Percentiles rank a stretch among this genome's conserved stretches.
Conservation (phyloP, 23 tunicate species). For the Halocynthia aurantium region DNA sequence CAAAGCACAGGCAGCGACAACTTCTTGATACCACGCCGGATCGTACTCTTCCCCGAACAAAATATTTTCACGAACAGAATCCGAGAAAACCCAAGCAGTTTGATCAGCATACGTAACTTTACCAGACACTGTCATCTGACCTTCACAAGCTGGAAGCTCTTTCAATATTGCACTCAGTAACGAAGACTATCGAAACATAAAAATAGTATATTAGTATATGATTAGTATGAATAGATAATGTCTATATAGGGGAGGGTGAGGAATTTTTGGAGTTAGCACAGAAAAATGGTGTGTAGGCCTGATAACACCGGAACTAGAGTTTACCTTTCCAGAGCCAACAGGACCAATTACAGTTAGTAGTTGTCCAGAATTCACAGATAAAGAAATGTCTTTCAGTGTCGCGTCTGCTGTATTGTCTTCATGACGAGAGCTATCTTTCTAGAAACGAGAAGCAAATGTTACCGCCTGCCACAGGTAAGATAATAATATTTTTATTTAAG, state of each 20-base stretch:
- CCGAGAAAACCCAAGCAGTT: slow-evolving; percentile 38
- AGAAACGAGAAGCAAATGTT: no score
- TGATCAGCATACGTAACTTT: slow-evolving; percentile 20
- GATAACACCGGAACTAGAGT: neutral
- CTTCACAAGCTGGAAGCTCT: slow-evolving; percentile 12
- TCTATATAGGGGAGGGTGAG: no score
- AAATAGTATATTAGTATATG: no score
- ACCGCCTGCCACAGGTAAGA: no score
- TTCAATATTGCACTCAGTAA: slow-evolving; percentile 27
- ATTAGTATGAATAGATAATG: no score
- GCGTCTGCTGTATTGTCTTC: no score
- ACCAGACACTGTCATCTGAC: slow-evolving; percentile 1
- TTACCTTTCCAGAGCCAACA: slow-evolving; percentile 23
- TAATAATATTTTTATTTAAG: neutral
- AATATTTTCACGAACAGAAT: slow-evolving; percentile 29
- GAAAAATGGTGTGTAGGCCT: no score
- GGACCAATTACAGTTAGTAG: slow-evolving; percentile 13
- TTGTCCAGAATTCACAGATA: slow-evolving; percentile 9
- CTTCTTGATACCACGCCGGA: slow-evolving; percentile 16
- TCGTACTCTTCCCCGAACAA: slow-evolving; percentile 27
- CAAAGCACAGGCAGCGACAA: slow-evolving; percentile 15
- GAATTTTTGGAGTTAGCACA: no score
- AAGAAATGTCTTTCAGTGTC: neutral
- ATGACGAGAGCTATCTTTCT: no score
- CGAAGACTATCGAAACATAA: neutral